phyloP scores from a whole-genome alignment of 1,140 invertebrate genomes.

The Thaumatotibia leucotreta region DNA sequence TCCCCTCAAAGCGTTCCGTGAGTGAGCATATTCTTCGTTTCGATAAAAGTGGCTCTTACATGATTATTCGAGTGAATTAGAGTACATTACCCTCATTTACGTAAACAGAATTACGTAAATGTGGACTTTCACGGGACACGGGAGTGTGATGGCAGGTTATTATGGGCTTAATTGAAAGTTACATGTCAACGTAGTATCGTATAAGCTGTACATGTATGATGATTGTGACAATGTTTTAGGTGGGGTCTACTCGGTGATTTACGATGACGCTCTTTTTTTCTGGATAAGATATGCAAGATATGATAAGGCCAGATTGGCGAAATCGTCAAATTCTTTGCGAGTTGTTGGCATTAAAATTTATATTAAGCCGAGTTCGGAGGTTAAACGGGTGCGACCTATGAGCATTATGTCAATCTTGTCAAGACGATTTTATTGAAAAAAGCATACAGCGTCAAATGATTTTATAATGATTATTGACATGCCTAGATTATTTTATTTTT shows the following conservation, averaged over 20 bases:
- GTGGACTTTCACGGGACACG: background rate
- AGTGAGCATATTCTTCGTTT: background rate
- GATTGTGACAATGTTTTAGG: background rate
- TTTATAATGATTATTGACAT: too few relatives aligned
- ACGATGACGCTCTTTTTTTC: background rate
- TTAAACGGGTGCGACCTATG: too few relatives aligned
- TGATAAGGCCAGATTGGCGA: too few relatives aligned
- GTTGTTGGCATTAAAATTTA: too few relatives aligned
- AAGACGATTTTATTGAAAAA: too few relatives aligned
- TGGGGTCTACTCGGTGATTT: background rate
- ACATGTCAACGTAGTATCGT: background rate
- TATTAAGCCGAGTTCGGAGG: too few relatives aligned
- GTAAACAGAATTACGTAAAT: constrained; percentile 13
- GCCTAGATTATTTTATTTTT: too few relatives aligned
- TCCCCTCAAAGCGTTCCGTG: background rate
- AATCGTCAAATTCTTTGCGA: too few relatives aligned
- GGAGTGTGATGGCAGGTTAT: background rate
- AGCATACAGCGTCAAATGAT: too few relatives aligned
- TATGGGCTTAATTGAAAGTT: background rate
- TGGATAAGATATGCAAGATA: too few relatives aligned
- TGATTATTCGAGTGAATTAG: constrained; percentile 4
- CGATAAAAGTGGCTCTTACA: background rate
- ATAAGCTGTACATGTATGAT: background rate
- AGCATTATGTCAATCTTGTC: too few relatives aligned
- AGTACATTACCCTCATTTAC: constrained; percentile 15